phyloP scores from a whole-genome alignment of 2,113 vertebrate genomes.

The Centrocercus urophasianus region DNA sequence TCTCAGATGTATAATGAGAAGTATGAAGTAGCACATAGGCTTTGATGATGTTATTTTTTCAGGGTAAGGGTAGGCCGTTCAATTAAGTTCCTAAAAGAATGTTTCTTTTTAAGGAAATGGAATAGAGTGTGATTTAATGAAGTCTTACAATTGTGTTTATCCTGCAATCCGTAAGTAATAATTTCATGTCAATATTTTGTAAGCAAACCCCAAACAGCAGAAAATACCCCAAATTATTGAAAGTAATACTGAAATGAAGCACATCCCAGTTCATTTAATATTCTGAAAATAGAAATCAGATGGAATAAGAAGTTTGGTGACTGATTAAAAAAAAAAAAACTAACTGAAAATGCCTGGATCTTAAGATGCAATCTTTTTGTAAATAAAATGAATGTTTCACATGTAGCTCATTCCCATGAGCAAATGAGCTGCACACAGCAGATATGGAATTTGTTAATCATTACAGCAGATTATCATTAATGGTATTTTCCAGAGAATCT shows the following conservation, averaged over 20 bases:
- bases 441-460: not conserved
- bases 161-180: constrained; percentile 77
- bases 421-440: not conserved
- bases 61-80: not conserved
- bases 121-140: constrained; percentile 78
- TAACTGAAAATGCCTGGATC: not conserved
- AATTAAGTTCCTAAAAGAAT: not conserved
- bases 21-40: not conserved
- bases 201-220: not conserved
- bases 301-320: not conserved
- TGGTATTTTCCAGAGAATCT: not conserved
- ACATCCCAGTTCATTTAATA: not conserved
- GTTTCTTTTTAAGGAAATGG: constrained; percentile 76
- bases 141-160: constrained; percentile 79
- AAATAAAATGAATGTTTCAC: not conserved
- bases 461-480: not conserved
- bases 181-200: not conserved
- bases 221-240: not conserved
- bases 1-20: not conserved
- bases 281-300: not conserved
- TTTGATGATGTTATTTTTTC: not conserved
- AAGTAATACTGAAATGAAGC: not conserved
- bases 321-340: not conserved
- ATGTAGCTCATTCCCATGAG: not conserved
- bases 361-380: not conserved